Evolutionary conservation across 2,888 invertebrate species (phyloP), one percentile per base, ranked within the genome.

Genomic region (Acronicta leporina): DNA sequence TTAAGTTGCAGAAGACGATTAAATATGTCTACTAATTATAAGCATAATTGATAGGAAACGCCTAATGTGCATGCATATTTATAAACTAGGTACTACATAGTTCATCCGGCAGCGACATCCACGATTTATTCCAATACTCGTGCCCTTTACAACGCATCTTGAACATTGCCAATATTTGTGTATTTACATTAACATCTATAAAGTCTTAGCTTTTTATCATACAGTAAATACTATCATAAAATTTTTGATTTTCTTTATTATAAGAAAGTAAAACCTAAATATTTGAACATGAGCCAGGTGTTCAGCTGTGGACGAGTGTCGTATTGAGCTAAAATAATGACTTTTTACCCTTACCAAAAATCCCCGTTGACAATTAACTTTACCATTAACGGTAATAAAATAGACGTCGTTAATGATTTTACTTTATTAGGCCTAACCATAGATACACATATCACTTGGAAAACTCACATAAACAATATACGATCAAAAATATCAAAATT

Each of bases 21-120:
- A 25, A 45, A 56, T 41, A 50, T 55, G 46, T 55, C 57, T 47
- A 59, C 45, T 57, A 59, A 69, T 63, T 61, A 75, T 44, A 63
- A n/a, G 38, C 45, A 63, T 47, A 54, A 51, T 51, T 45, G 43
- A 45, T 63, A 64, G 71, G 73, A 71, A 66, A 54, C 50, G 42
- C 14, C 50, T 68, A 66, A 71, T 68, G 56, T 63, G 47, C 51
- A 60, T 71, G 63, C 57, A 77, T 73, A 75, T 75, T 75, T 66
- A 77, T 69, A 57, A 33, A 56, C 52, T 20, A 57, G n/a, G n/a
- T n/a, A n/a, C n/a, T n/a, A n/a, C n/a, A n/a, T n/a, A n/a, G 52
- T 30, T n/a, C 33, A 41, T 59, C 54, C 58, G 41, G 48, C 30
- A 55, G 57, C 40, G 42, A 72, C 68, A 51, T 65, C 63, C 55